Base-by-base conservation (phyloP, 2,888 invertebrate genomes). In the Trichopria drosophilae region DNA sequence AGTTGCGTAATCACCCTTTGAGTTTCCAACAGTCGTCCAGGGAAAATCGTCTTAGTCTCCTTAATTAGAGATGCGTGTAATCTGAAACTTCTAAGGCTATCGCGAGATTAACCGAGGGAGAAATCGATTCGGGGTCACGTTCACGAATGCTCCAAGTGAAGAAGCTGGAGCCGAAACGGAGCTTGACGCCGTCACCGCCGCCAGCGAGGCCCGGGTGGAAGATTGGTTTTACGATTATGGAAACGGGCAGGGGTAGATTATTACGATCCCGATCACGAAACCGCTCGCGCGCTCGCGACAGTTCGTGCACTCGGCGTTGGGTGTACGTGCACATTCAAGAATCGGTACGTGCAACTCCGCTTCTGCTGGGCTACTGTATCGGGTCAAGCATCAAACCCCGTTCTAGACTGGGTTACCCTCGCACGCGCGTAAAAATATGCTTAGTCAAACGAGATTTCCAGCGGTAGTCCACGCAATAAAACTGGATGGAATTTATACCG, bases 401-500 rank as follows among this genome's bases (percentile, higher is more conserved):
- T n/a, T 36, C 16, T 39, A 19, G 32, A 42, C 32, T 10, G 16
- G 19, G 18, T 28, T 10, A 9, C 19, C 28, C 39, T 49, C 41
- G 49, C 45, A 46, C 52, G 37, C 48, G 34, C 47, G 53, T 57
- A 57, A 58, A 63, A 58, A 59, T 60, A 55, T 56, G 58, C 59
- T 64, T 57, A 57, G 50, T 53, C 51, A 55, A 61, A 63, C 53
- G 57, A 58, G 56, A 57, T 62, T 53, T 57, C 43, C 46, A 32
- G 22, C 29, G 31, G 32, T 28, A 32, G 29, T 39, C 24, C 36
- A 32, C 28, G 54, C 58, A 51, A 59, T 65, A 60, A 65, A 65
- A 59, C 58, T 57, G 58, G 54, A 60, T 59, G 59, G 60, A 62
- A 62, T 64, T 64, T 61, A 62, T 56, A 60, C 51, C 49, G 59